Evolutionary conservation across 1,140 invertebrate genomes (phyloP).

Genomic region (Caenorhabditis briggsae): DNA sequence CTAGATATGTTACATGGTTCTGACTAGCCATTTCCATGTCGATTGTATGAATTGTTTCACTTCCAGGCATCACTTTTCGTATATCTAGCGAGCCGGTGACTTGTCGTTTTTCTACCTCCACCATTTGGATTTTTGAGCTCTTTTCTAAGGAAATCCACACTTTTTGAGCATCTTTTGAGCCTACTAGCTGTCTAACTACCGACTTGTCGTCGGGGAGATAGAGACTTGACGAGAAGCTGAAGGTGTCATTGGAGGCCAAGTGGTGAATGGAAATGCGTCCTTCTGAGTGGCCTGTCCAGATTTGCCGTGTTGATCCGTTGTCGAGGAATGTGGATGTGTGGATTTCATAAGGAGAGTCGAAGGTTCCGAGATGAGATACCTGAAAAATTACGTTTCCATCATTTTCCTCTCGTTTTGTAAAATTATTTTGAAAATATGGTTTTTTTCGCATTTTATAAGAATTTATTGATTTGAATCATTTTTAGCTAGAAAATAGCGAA

Average conservation of each 20-base stretch:
- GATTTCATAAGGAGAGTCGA: slow-evolving; percentile 50
- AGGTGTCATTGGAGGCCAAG: slow-evolving; percentile 51
- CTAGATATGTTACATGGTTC: slow-evolving; percentile 85
- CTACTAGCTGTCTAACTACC: slow-evolving; percentile 27
- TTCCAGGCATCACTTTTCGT: slow-evolving; percentile 90
- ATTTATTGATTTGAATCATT: neutral
- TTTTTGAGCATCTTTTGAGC: slow-evolving; percentile 27
- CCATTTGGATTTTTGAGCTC: slow-evolving; percentile 53
- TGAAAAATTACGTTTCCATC: slow-evolving; percentile 13
- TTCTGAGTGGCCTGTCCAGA: slow-evolving; percentile 67
- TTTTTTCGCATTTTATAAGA: neutral
- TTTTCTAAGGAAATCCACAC: slow-evolving; percentile 58
- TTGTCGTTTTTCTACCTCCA: slow-evolving; percentile 58
- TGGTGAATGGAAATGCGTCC: slow-evolving; percentile 63
- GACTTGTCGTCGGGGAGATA: slow-evolving; percentile 57
- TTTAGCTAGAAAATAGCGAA: neutral
- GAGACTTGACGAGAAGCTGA: slow-evolving; percentile 68
- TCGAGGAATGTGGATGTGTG: slow-evolving; percentile 10
- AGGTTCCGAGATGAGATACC: slow-evolving; percentile 43
- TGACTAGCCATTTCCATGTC: slow-evolving; percentile 85
- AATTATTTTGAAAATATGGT: neutral
- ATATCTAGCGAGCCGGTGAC: slow-evolving; percentile 83
- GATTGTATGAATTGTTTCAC: slow-evolving; percentile 90
- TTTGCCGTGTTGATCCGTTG: slow-evolving; percentile 58
- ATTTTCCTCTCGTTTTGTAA: neutral